These are phyloP conservation scores for Rotaria magnacalcarata DNA, from an alignment of 2,888 invertebrate genomes.

Conservation along the genomic window DNA sequence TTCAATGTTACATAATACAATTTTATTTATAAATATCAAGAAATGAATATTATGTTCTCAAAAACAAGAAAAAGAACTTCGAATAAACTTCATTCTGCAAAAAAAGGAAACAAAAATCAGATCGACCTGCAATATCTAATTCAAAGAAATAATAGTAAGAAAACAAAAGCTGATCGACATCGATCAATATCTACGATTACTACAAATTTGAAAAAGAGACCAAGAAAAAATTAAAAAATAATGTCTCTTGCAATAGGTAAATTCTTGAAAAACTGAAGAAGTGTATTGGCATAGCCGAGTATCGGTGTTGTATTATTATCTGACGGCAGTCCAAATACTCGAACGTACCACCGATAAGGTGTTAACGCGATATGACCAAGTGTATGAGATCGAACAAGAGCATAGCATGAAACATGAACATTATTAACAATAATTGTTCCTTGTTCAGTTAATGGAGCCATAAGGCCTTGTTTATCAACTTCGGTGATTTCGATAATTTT, in stretches of 20 bases:
- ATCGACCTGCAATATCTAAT: no score
- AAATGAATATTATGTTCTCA: no score
- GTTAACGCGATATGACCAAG: slow-evolving; percentile 27
- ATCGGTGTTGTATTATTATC: background rate
- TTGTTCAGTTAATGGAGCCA: slow-evolving; percentile 45
- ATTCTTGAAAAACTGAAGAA: slow-evolving; percentile 16
- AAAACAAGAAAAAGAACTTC: no score
- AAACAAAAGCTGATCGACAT: no score
- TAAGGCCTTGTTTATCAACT: slow-evolving; percentile 37
- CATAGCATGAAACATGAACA: slow-evolving; percentile 41
- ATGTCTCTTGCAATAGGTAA: slow-evolving; percentile 9
- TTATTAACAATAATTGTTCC: slow-evolving; percentile 44
- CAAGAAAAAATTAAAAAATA: background rate
- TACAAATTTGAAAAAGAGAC: background rate
- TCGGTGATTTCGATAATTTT: background rate
- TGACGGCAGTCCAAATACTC: background rate
- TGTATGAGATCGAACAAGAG: slow-evolving; percentile 40
- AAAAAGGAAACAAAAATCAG: no score
- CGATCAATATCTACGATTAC: background rate
- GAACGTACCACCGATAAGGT: background rate
- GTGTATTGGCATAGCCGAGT: background rate
- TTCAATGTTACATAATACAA: no score
- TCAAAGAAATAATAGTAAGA: no score
- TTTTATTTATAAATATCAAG: no score
- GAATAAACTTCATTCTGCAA: no score